Evolutionary conservation across 2,888 invertebrate genomes (phyloP).

Genomic region (Cephus rjabovi): DNA sequence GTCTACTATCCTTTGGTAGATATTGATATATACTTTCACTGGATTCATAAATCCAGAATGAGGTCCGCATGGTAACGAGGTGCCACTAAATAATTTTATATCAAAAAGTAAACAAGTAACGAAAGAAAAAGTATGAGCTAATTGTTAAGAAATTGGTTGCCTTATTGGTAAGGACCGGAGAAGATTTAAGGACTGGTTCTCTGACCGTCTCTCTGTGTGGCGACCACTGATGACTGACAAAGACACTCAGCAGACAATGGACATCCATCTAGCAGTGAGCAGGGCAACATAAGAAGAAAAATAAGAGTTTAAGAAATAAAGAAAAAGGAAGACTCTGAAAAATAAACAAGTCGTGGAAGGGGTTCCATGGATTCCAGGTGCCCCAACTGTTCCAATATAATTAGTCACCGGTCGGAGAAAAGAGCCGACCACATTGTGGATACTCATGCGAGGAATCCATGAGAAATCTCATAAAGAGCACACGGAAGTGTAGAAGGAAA

Average conservation of each 20-base stretch:
- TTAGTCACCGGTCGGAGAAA: slow-evolving; percentile 21
- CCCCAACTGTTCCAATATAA: slow-evolving; percentile 21
- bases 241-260: not conserved
- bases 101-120: not conserved
- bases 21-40: not conserved
- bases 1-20: not conserved
- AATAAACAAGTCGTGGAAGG: not conserved
- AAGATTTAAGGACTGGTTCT: not conserved
- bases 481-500: not conserved
- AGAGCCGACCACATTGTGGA: not conserved
- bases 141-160: not conserved
- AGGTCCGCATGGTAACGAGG: not conserved
- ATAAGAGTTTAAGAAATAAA: not conserved
- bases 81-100: not conserved
- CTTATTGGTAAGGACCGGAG: not conserved
- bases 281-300: not conserved
- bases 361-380: slow-evolving; percentile 15
- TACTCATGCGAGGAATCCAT: not conserved
- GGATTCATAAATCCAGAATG: not conserved
- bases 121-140: not conserved
- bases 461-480: not conserved
- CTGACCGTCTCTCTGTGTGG: not conserved
- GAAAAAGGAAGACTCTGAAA: not conserved
- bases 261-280: not conserved
- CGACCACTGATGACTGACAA: not conserved